Percentiles rank a stretch among this genome's conserved stretches.
Conservation (phyloP, 2,888 invertebrate genomes). For the Melipona bicolor region DNA sequence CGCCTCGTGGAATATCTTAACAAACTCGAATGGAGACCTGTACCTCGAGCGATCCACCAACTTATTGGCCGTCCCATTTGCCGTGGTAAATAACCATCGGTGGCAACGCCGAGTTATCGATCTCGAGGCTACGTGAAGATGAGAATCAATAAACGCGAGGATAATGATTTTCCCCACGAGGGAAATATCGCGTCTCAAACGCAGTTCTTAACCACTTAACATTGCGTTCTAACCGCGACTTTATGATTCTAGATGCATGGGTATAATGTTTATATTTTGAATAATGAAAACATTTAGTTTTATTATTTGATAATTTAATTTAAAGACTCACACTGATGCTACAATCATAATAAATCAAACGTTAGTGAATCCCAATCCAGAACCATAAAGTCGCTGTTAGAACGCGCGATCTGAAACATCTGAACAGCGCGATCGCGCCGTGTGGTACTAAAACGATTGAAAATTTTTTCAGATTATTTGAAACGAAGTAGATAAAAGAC, state of each 20-base stretch:
- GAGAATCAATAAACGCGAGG: background rate
- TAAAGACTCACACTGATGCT: no score
- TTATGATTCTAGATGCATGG: no score
- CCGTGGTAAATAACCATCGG: slow-evolving; percentile 27
- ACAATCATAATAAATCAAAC: no score
- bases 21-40: slow-evolving; percentile 30
- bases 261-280: no score
- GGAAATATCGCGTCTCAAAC: background rate
- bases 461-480: background rate
- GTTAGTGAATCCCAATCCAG: no score
- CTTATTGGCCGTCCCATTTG: slow-evolving; percentile 44
- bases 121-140: slow-evolving; percentile 18
- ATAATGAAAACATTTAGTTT: no score
- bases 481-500: background rate
- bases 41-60: slow-evolving; percentile 19
- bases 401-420: no score
- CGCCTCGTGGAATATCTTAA: slow-evolving; percentile 28
- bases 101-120: slow-evolving; percentile 35
- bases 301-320: no score
- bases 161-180: background rate
- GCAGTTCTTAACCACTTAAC: background rate
- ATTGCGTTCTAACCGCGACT: no score
- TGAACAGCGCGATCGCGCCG: no score
- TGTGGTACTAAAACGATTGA: no score
- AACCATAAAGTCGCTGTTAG: no score